Conservation (phyloP, 2,888 invertebrate species). For the Cosmia trapezina region DNA sequence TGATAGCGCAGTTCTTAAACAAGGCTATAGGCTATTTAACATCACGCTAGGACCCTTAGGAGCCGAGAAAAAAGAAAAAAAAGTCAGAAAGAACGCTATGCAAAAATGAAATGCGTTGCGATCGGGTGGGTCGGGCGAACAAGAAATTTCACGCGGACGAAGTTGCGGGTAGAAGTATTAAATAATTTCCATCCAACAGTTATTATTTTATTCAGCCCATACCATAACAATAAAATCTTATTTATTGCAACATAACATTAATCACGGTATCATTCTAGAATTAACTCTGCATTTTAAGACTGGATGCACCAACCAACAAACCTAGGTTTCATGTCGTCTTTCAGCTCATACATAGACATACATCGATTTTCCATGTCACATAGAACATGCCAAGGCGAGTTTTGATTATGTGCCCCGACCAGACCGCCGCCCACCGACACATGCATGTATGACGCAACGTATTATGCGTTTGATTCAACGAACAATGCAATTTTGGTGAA, state of each 20-base stretch:
- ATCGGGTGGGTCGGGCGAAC: too few species aligned
- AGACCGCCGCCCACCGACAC: not conserved
- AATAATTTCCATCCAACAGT: not conserved
- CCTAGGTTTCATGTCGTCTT: not conserved
- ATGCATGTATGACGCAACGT: not conserved
- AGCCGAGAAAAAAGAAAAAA: too few species aligned
- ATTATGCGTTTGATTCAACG: slow-evolving; percentile 5
- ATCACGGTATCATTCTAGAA: not conserved
- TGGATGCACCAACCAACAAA: not conserved
- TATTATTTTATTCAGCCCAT: not conserved
- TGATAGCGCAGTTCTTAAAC: too few species aligned
- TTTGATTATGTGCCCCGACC: slow-evolving; percentile 2
- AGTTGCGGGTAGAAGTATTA: too few species aligned
- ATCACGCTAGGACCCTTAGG: too few species aligned
- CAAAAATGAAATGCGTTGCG: too few species aligned
- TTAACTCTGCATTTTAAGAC: not conserved
- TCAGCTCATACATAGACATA: not conserved
- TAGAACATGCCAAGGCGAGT: slow-evolving; percentile 2
- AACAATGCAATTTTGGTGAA: slow-evolving; percentile 21
- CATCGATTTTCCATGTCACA: not conserved
- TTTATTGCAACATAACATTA: not conserved
- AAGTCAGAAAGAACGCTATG: too few species aligned
- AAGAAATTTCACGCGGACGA: too few species aligned
- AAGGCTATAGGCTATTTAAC: too few species aligned
- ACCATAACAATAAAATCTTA: not conserved